Conservation (phyloP, 2,797 vertebrate genomes). For the Distichodus sexfasciatus region DNA sequence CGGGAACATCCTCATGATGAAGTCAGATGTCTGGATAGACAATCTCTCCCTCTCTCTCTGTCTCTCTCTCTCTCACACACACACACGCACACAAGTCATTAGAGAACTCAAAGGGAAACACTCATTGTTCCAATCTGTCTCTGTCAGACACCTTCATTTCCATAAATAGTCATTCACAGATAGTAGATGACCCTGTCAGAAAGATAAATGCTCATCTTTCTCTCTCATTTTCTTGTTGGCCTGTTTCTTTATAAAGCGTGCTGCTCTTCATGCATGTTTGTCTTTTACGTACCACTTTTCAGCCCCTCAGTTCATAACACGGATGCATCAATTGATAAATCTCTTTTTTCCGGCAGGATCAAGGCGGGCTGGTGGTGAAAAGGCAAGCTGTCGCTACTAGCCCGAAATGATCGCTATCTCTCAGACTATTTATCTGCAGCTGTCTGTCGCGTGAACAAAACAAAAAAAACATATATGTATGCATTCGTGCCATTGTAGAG, state of each 20-base stretch:
- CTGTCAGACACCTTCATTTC: slow-evolving; percentile 50
- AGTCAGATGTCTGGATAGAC: background rate
- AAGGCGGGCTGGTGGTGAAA: background rate
- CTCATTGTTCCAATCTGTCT: slow-evolving; percentile 42
- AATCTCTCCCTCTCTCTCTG: no score
- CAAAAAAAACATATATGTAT: background rate
- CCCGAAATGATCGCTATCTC: slow-evolving; percentile 5
- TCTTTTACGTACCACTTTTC: background rate
- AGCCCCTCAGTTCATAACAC: background rate
- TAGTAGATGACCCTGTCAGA: slow-evolving; percentile 50
- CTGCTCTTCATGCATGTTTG: background rate
- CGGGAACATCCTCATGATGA: background rate
- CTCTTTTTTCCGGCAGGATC: background rate
- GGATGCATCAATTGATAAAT: slow-evolving; percentile 19
- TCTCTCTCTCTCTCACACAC: no score
- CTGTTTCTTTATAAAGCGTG: background rate
- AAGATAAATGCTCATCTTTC: slow-evolving; percentile 49
- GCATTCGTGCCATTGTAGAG: background rate
- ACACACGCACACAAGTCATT: slow-evolving; percentile 30
- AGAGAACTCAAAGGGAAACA: slow-evolving; percentile 38
- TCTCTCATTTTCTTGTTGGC: slow-evolving; percentile 19
- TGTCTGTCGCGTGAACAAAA: background rate
- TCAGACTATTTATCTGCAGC: slow-evolving; percentile 8
- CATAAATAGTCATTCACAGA: slow-evolving; percentile 44
- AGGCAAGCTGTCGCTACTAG: slow-evolving; percentile 7